Evolutionary conservation across 2,888 invertebrate species (phyloP).

Genomic region (Trachelus iudaicus): DNA sequence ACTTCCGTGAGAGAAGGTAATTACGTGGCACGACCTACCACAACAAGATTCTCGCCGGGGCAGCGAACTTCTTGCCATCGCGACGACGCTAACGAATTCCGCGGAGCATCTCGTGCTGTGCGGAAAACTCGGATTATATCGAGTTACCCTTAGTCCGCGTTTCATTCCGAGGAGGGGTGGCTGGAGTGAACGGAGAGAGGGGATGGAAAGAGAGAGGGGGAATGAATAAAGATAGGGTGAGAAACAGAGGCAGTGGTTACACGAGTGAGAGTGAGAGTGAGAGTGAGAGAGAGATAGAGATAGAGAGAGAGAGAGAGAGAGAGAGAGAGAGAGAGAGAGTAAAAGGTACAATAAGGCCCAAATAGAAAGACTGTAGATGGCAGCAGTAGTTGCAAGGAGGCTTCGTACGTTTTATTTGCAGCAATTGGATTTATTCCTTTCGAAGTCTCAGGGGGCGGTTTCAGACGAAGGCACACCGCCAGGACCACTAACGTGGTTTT

Average conservation of each 20-base stretch:
- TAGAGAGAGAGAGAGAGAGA: too few species aligned
- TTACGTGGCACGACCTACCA: slow-evolving; percentile 55
- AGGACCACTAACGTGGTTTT: neutral
- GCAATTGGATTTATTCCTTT: slow-evolving; percentile 56
- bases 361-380: neutral
- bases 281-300: too few species aligned
- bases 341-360: neutral
- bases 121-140: neutral
- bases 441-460: slow-evolving; percentile 32
- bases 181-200: neutral
- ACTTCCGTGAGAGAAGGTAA: slow-evolving; percentile 57
- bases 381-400: slow-evolving; percentile 15
- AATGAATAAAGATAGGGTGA: neutral
- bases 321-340: too few species aligned
- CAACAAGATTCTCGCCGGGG: slow-evolving; percentile 38
- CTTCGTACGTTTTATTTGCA: slow-evolving; percentile 53
- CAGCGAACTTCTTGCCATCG: neutral
- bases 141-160: neutral
- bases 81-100: neutral
- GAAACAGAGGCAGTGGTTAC: neutral
- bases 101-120: neutral
- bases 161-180: neutral
- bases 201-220: neutral
- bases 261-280: neutral
- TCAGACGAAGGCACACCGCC: slow-evolving; percentile 2